Base-by-base conservation (phyloP, 2,113 vertebrate genomes). In the Peromyscus maniculatus region DNA sequence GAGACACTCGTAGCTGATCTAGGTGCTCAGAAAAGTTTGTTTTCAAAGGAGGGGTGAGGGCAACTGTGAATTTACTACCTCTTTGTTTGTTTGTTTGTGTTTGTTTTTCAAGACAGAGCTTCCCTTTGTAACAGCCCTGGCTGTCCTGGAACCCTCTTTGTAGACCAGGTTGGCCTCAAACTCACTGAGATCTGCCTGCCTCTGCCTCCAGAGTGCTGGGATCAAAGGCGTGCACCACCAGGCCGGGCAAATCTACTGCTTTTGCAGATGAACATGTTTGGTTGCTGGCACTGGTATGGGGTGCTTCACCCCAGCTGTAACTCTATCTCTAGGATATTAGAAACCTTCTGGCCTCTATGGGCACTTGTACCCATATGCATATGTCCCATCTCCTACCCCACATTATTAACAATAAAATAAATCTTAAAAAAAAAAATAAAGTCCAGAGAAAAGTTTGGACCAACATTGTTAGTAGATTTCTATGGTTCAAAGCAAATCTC, bases 401-500 rank as follows among this genome's bases (percentile, higher is more conserved):
- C 43, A 31, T 49, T 15, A 26, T 55, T 36, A 71, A 52, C 72
- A n/a, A 71, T n/a, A 55, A 57, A 71, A 88, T 15, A 88, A 55
- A 39, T 74, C 36, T 72, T 57, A 8, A 52, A 52, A 52, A 52
- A 52, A 52, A 52, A 52, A 52, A 52, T 52, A 52, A 52, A 7
- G 52, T 52, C 17, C 28, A 52, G 13, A 67, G 66, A 66, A 91
- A 82, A 21, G 4, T 79, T 69, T 93, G 43, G 31, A 22, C 12
- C 59, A 46, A 52, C 7, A 89, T 89, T 52, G 6, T 43, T 89
- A 93, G 52, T 82, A n/a, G 28, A 64, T 28, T 71, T 95, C 26
- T 95, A 16, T 59, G 43, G 26, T 66, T 95, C 80, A 93, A 91
- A 86, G 93, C 16, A 43, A 96, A 82, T 90, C 22, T 66, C 31